Percentiles rank a stretch among this genome's conserved stretches.
Conservation (phyloP, 1,140 invertebrate genomes). For the Vollenhovia emeryi region DNA sequence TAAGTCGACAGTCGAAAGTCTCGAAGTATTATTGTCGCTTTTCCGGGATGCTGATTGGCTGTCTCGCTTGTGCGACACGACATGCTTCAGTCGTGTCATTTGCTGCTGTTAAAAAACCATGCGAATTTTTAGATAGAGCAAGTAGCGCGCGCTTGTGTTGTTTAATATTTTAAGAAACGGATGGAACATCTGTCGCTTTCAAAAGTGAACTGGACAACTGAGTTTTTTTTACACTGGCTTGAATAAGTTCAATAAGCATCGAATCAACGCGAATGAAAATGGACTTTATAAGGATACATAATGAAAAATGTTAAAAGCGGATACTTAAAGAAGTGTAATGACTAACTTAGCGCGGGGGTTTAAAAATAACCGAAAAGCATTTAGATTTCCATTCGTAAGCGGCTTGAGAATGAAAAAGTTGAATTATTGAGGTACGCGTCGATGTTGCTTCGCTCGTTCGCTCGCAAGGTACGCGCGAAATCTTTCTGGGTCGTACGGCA, state of each 20-base stretch:
- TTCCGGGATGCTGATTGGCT: too few species aligned
- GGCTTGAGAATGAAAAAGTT: neutral
- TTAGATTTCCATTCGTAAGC: neutral
- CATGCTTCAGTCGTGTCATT: too few species aligned
- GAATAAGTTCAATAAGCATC: neutral
- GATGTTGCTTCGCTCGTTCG: neutral
- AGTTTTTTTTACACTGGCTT: neutral
- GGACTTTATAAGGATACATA: neutral
- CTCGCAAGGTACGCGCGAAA: slow-evolving; percentile 11
- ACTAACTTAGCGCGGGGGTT: neutral
- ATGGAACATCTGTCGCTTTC: neutral
- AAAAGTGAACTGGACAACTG: neutral
- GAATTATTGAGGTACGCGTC: slow-evolving; percentile 27
- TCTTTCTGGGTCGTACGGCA: slow-evolving; percentile 44
- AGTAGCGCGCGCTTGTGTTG: too few species aligned
- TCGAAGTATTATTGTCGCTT: too few species aligned
- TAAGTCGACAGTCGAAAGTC: too few species aligned
- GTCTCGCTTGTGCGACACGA: too few species aligned
- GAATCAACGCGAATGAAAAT: neutral
- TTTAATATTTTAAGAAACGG: too few species aligned
- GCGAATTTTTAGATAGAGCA: too few species aligned
- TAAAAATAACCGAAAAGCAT: neutral
- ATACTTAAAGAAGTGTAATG: neutral
- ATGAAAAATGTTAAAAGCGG: neutral
- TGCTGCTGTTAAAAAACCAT: too few species aligned